phyloP scores from a whole-genome alignment of 2,113 vertebrate species.

The Lichenostomus cassidix region DNA sequence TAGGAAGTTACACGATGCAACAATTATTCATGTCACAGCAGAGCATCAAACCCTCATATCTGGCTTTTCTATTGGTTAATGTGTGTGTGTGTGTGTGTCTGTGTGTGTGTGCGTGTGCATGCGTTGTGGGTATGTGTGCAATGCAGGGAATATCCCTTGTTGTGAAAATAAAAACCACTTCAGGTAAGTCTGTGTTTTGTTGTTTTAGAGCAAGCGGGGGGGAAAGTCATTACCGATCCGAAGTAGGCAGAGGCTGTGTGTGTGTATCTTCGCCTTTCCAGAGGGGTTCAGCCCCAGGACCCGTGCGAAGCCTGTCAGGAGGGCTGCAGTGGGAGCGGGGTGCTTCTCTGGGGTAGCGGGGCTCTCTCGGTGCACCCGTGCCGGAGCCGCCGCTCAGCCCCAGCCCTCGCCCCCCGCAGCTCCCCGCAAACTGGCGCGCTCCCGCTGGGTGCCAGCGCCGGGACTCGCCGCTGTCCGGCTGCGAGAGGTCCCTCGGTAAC shows the following conservation, averaged over 20 bases:
- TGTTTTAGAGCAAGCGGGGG: neutral
- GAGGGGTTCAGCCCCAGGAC: neutral
- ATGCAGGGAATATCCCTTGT: conserved; percentile 46
- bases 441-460: neutral
- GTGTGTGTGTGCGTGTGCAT: neutral
- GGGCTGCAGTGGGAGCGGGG: neutral
- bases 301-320: neutral
- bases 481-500: accelerated
- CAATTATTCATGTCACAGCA: conserved; percentile 72
- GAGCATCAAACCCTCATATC: conserved; percentile 37
- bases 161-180: conserved; percentile 59
- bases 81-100: neutral
- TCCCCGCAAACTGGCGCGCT: neutral
- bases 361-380: neutral
- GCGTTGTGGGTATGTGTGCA: conserved; percentile 11
- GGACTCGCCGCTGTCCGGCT: neutral
- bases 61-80: conserved; percentile 43
- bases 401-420: neutral
- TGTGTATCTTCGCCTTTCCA: neutral
- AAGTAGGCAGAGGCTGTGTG: neutral
- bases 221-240: neutral
- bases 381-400: neutral
- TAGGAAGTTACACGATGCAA: conserved; percentile 76
- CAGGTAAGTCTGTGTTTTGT: conserved; percentile 14
- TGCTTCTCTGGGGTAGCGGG: no score